A percentile compares a stretch with the other conserved stretches of the same genome.
Conservation (phyloP, 2,888 invertebrate species). For the Apocheima hispidaria region DNA sequence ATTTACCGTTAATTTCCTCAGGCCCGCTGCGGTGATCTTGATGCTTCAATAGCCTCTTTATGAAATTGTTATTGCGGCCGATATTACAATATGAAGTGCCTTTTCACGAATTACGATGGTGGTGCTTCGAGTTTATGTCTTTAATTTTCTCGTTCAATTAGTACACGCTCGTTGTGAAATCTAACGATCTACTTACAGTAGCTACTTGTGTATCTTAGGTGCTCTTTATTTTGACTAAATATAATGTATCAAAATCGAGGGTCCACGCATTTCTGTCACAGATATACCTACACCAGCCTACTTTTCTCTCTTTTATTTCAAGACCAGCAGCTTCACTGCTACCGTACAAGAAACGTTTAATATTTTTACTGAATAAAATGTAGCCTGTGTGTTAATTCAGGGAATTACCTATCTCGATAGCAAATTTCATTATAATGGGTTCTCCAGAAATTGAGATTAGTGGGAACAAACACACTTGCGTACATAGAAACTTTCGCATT, state of each 20-base stretch:
- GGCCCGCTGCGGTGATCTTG: slow-evolving; percentile 20
- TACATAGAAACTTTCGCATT: too few species aligned
- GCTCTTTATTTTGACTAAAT: too few species aligned
- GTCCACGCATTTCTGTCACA: too few species aligned
- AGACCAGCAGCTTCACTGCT: too few species aligned
- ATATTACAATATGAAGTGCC: slow-evolving; percentile 30
- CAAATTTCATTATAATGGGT: too few species aligned
- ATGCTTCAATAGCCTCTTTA: slow-evolving; percentile 33
- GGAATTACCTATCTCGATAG: too few species aligned
- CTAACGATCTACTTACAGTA: not conserved
- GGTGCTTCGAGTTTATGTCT: slow-evolving; percentile 17
- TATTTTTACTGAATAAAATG: too few species aligned
- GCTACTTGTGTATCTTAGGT: not conserved
- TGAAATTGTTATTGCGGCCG: slow-evolving; percentile 36
- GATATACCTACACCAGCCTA: not conserved
- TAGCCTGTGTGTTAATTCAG: too few species aligned
- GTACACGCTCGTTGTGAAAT: slow-evolving; percentile 2
- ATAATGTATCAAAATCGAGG: too few species aligned
- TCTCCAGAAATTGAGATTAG: too few species aligned
- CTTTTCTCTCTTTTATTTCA: not conserved
- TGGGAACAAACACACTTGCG: too few species aligned
- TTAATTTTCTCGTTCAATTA: slow-evolving; percentile 13
- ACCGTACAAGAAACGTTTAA: too few species aligned
- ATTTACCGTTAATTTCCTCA: slow-evolving; percentile 49
- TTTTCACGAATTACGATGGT: slow-evolving; percentile 22